phyloP scores from a whole-genome alignment of 2,888 invertebrate species.

The Epistrophella euchroma region DNA sequence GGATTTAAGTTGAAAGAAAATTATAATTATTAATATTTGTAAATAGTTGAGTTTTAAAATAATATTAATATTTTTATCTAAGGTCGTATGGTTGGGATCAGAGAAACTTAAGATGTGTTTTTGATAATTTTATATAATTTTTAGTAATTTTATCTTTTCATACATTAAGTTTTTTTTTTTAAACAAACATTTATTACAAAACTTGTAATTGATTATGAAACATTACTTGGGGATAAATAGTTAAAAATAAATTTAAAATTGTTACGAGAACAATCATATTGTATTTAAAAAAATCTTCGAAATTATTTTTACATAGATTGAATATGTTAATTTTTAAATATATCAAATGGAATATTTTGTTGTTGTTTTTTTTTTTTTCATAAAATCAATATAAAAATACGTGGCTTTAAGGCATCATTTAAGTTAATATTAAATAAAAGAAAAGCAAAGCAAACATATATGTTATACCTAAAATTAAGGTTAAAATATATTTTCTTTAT shows the following conservation, averaged over 20 bases:
- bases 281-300: slow-evolving; percentile 32
- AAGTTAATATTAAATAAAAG: slow-evolving; percentile 8
- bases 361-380: background rate
- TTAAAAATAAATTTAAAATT: slow-evolving; percentile 21
- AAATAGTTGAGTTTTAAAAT: too few relatives aligned
- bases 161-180: background rate
- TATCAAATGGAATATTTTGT: slow-evolving; percentile 22
- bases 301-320: slow-evolving; percentile 47
- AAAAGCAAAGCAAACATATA: background rate
- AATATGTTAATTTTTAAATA: slow-evolving; percentile 38
- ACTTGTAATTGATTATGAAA: slow-evolving; percentile 4
- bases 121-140: too few relatives aligned
- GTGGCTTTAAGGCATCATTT: background rate
- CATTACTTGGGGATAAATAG: slow-evolving; percentile 10
- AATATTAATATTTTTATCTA: too few relatives aligned
- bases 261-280: background rate
- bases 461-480: background rate
- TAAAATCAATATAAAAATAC: slow-evolving; percentile 9
- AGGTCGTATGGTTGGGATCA: too few relatives aligned
- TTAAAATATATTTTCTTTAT: slow-evolving; percentile 63
- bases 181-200: slow-evolving; percentile 15
- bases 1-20: too few relatives aligned
- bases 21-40: too few relatives aligned
- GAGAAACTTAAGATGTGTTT: too few relatives aligned
- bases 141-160: background rate